Percentiles rank a stretch among this genome's conserved stretches.
These are phyloP conservation scores for Scytalopus superciliaris DNA, from an alignment of 2,113 vertebrate genomes.

Conservation along the genomic window DNA sequence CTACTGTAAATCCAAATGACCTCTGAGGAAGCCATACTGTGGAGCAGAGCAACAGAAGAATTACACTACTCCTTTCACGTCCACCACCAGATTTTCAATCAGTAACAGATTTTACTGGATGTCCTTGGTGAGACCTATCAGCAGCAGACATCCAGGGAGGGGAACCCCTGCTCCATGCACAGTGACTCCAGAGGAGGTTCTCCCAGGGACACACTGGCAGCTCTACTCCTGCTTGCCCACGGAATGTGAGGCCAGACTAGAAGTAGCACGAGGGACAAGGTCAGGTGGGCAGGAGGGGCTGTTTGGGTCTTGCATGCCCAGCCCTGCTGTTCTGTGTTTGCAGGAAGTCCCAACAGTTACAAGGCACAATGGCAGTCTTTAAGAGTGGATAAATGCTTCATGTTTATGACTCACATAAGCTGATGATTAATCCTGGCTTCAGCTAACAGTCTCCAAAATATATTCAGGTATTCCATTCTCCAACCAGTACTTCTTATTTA, in stretches of 20 bases:
- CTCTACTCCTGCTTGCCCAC: background rate
- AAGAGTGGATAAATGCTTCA: background rate
- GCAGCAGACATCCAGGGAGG: background rate
- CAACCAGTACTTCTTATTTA: background rate
- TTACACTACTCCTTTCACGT: background rate
- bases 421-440: background rate
- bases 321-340: background rate
- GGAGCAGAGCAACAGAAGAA: background rate
- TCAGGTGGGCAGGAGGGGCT: background rate
- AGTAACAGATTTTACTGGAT: background rate
- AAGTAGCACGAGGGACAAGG: background rate
- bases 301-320: background rate
- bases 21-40: background rate
- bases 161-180: background rate
- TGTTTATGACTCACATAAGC: fast-evolving
- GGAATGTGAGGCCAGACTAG: background rate
- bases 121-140: background rate
- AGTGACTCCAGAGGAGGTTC: background rate
- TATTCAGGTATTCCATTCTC: background rate
- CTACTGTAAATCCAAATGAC: background rate
- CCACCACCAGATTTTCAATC: background rate
- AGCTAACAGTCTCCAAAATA: background rate
- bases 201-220: background rate
- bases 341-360: background rate
- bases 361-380: background rate